Percentiles rank a stretch among this genome's conserved stretches.
phyloP scores from a whole-genome alignment of 2,888 invertebrate species.

The Bombylius major region DNA sequence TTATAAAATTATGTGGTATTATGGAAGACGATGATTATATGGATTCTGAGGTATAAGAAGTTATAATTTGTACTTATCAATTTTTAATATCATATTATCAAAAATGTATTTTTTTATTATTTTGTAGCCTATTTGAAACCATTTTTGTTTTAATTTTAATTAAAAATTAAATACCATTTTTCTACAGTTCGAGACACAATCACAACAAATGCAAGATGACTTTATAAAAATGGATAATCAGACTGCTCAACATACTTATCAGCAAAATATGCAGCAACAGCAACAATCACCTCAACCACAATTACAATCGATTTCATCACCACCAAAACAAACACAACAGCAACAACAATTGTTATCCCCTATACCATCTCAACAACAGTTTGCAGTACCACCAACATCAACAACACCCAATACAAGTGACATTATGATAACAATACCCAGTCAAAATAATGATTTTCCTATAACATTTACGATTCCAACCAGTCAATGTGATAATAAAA shows the following conservation, averaged over 20 bases:
- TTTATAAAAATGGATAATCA: too few species aligned
- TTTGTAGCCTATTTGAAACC: too few species aligned
- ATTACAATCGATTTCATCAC: background rate
- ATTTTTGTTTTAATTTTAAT: background rate
- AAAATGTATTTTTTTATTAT: too few species aligned
- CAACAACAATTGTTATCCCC: conserved; percentile 1
- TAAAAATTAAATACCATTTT: too few species aligned
- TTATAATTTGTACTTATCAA: background rate
- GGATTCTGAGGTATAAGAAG: conserved; percentile 18
- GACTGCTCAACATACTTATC: too few species aligned
- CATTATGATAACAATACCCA: conserved; percentile 38
- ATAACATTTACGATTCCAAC: conserved; percentile 36
- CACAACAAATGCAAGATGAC: conserved; percentile 6
- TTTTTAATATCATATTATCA: too few species aligned
- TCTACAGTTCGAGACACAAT: background rate
- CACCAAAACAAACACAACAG: background rate
- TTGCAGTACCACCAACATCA: conserved; percentile 8
- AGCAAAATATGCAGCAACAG: background rate
- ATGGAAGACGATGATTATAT: conserved; percentile 54
- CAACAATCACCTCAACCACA: background rate
- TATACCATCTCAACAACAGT: conserved; percentile 10
- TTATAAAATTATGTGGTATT: conserved; percentile 58
- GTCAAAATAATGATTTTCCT: conserved; percentile 31
- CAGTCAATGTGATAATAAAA: conserved; percentile 13
- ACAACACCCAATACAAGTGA: conserved; percentile 17